phyloP scores from a whole-genome alignment of 2,113 vertebrate species.

The Ibidorhyncha struthersii region DNA sequence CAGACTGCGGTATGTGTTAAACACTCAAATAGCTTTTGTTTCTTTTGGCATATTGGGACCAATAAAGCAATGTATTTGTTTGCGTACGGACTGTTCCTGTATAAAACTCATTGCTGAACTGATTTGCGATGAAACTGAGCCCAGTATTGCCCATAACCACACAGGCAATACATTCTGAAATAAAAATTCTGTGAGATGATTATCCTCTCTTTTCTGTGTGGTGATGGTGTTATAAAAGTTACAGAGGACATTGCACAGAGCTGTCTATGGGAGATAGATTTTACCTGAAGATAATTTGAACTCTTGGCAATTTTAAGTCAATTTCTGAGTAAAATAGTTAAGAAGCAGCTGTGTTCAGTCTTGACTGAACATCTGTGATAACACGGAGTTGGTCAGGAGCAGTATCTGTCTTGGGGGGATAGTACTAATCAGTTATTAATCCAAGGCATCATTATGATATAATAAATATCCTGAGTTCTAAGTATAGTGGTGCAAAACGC shows the following conservation, averaged over 20 bases:
- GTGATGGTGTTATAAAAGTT: neutral
- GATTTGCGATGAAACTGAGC: neutral
- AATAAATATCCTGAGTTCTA: neutral
- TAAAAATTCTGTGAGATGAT: neutral
- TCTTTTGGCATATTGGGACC: neutral
- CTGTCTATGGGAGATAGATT: neutral
- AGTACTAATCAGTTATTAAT: neutral
- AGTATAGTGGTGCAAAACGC: neutral
- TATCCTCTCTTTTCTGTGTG: neutral
- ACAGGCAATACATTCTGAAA: neutral
- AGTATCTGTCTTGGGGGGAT: neutral
- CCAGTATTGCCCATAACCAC: neutral
- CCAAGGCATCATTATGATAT: neutral
- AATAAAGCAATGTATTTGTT: neutral
- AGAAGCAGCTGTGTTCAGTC: neutral
- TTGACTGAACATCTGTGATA: neutral
- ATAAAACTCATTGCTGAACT: neutral
- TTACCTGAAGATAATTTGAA: neutral
- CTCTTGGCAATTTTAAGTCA: neutral
- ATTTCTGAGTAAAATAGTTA: neutral
- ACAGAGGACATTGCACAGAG: neutral
- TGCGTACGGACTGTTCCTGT: neutral
- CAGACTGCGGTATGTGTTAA: neutral
- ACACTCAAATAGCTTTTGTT: rapidly evolving
- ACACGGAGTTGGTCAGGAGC: neutral